Conservation (phyloP, 2,888 invertebrate species). For the Pantelozetes paolii region DNA sequence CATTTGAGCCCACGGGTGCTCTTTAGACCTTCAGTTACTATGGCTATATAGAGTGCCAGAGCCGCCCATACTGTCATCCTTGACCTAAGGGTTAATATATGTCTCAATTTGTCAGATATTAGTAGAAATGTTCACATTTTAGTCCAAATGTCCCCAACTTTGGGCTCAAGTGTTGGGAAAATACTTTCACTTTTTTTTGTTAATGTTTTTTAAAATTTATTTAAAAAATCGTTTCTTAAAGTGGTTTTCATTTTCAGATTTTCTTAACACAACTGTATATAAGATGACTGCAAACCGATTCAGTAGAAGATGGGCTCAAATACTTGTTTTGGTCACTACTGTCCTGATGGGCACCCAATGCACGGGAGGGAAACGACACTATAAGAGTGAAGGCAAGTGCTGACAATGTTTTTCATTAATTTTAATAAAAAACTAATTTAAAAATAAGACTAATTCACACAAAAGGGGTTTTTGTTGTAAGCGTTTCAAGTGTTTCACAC, state of each 20-base stretch:
- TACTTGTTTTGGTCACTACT: neutral
- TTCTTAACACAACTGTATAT: neutral
- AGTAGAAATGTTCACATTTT: neutral
- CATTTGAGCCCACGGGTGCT: neutral
- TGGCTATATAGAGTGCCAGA: neutral
- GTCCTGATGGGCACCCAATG: neutral
- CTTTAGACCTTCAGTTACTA: neutral
- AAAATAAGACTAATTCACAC: no score
- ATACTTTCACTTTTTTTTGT: neutral
- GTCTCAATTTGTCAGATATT: conserved; percentile 14
- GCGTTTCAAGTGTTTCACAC: no score
- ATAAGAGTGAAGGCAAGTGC: neutral
- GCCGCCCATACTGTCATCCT: conserved; percentile 4
- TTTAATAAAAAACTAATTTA: no score
- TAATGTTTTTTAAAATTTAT: neutral
- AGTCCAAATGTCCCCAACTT: neutral
- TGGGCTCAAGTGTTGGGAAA: neutral
- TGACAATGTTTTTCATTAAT: no score
- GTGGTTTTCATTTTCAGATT: neutral
- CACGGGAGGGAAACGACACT: neutral
- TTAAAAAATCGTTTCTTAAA: no score
- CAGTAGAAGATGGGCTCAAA: neutral
- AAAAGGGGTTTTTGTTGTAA: no score
- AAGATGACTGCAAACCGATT: neutral
- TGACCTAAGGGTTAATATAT: conserved; percentile 19